These are phyloP conservation scores for Branchipolynoe longqiensis DNA, from an alignment of 2,888 invertebrate genomes.

Conservation along the genomic window DNA sequence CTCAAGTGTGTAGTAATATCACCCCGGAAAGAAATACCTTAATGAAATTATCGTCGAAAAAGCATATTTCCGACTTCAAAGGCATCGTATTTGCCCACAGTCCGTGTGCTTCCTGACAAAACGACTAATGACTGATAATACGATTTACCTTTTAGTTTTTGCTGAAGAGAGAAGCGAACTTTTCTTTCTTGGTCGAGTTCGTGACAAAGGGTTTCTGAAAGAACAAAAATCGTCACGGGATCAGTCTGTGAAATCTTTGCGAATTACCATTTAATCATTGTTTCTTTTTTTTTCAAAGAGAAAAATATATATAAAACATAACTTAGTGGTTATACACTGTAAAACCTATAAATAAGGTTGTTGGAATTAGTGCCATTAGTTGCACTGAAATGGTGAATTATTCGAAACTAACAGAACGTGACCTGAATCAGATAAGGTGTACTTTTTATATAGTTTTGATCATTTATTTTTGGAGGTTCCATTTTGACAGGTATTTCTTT, in stretches of 20 bases:
- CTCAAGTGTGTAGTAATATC: conserved; percentile 3
- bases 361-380: too few relatives aligned
- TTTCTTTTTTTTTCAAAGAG: not conserved
- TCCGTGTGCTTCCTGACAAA: not conserved
- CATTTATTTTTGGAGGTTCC: too few relatives aligned
- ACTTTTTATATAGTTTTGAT: too few relatives aligned
- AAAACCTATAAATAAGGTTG: too few relatives aligned
- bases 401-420: too few relatives aligned
- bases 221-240: conserved; percentile 14
- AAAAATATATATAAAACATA: conserved; percentile 2
- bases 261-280: conserved; percentile 16
- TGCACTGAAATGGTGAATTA: too few relatives aligned
- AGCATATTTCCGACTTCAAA: conserved; percentile 2
- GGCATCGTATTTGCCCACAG: too few relatives aligned
- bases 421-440: too few relatives aligned
- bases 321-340: too few relatives aligned
- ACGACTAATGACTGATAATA: conserved; percentile 21
- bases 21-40: not conserved
- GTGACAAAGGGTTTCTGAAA: conserved; percentile 77
- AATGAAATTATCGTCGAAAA: conserved; percentile 30
- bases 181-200: conserved; percentile 80
- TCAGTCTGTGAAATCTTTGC: conserved; percentile 19
- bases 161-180: conserved; percentile 77
- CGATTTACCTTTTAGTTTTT: conserved; percentile 79
- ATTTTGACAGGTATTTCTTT: too few relatives aligned